Evolutionary conservation across 2,113 vertebrate genomes (phyloP).

Genomic region (Colius striatus): DNA sequence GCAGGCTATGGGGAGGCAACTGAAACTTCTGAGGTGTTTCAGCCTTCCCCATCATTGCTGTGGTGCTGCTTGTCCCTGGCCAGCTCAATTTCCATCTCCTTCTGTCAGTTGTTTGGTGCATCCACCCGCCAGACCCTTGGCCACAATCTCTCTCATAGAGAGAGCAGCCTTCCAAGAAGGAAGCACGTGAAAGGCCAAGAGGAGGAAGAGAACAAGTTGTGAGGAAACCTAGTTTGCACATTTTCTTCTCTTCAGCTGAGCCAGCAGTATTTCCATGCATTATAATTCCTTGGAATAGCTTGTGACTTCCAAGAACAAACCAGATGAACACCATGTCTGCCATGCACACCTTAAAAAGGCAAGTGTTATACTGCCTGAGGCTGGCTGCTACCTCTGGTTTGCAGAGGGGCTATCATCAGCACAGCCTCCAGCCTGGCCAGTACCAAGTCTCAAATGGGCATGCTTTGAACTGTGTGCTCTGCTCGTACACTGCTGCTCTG

Average conservation of each 20-base stretch:
- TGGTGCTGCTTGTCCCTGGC: neutral
- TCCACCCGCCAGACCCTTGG: neutral
- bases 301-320: neutral
- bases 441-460: accelerated
- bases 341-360: accelerated
- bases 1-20: neutral
- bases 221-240: neutral
- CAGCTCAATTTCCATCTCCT: neutral
- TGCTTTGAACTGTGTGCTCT: accelerated
- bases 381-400: accelerated
- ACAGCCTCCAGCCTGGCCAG: neutral
- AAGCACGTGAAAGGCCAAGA: neutral
- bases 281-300: neutral
- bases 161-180: neutral
- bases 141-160: neutral
- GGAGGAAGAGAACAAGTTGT: neutral
- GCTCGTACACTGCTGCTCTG: neutral
- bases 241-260: neutral
- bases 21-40: neutral
- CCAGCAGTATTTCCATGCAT: neutral
- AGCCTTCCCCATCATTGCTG: neutral
- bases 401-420: neutral
- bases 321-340: neutral
- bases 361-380: neutral
- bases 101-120: neutral